These are phyloP conservation scores for Alcis repandata DNA, from an alignment of 2,888 invertebrate genomes.

Conservation along the genomic window DNA sequence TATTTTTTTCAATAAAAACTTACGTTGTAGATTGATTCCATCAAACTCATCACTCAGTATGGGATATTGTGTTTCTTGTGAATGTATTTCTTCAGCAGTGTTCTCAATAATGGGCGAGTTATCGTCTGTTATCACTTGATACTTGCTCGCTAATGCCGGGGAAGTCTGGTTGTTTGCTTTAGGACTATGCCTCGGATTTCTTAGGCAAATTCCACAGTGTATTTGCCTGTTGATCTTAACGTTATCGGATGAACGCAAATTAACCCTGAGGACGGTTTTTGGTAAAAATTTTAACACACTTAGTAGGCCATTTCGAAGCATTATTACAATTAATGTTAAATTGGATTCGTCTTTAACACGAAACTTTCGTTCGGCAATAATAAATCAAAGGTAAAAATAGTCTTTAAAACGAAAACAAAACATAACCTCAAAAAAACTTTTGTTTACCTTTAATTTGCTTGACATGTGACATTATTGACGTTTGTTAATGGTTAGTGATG, in stretches of 20 bases:
- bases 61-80: constrained; percentile 62
- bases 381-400: neutral
- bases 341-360: neutral
- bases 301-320: constrained; percentile 41
- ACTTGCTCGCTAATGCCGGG: constrained; percentile 86
- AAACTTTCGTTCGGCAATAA: neutral
- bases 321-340: constrained; percentile 5
- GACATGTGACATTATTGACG: neutral
- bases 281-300: constrained; percentile 34
- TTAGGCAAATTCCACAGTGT: constrained; percentile 70
- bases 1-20: too few relatives aligned
- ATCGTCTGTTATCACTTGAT: constrained; percentile 90
- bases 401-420: neutral
- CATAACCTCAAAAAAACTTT: neutral
- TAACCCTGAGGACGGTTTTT: constrained; percentile 24
- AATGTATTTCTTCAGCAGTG: constrained; percentile 88
- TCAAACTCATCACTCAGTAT: constrained; percentile 87
- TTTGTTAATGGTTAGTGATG: neutral
- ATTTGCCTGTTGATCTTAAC: constrained; percentile 64
- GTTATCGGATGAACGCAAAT: constrained; percentile 50
- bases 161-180: constrained; percentile 71
- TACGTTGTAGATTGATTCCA: constrained; percentile 87
- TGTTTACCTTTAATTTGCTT: too few relatives aligned
- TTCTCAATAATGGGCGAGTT: constrained; percentile 91
- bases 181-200: constrained; percentile 71